These are phyloP conservation scores for Aleiodes alternator DNA, from an alignment of 2,888 invertebrate genomes.

Conservation along the genomic window DNA sequence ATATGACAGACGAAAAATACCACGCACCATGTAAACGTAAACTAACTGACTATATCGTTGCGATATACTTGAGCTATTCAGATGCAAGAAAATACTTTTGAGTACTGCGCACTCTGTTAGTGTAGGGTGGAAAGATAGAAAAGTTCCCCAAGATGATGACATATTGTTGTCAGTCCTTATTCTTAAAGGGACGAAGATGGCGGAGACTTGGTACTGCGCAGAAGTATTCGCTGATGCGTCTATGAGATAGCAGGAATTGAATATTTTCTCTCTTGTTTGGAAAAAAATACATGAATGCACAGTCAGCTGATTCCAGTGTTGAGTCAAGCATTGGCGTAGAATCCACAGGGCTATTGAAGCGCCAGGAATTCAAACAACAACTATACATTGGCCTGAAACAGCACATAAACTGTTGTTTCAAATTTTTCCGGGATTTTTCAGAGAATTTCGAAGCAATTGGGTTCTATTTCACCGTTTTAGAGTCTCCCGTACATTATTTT, in stretches of 20 bases:
- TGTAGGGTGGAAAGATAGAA: too few relatives aligned
- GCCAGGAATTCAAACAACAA: too few relatives aligned
- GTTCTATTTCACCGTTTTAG: too few relatives aligned
- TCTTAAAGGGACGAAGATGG: constrained; percentile 48
- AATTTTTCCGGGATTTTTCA: too few relatives aligned
- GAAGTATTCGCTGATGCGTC: constrained; percentile 30
- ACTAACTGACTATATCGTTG: constrained; percentile 34
- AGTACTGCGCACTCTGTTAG: too few relatives aligned
- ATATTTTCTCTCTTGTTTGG: too few relatives aligned
- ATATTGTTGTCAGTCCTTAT: background rate
- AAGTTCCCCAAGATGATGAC: too few relatives aligned
- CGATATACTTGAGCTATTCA: background rate
- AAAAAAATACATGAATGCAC: constrained; percentile 38
- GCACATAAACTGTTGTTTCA: too few relatives aligned
- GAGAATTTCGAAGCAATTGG: too few relatives aligned
- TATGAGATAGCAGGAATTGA: too few relatives aligned
- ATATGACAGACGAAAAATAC: constrained; percentile 49
- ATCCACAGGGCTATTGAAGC: constrained; percentile 31
- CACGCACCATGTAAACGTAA: constrained; percentile 52
- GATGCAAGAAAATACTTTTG: background rate
- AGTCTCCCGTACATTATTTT: too few relatives aligned
- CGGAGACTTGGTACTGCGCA: constrained; percentile 53
- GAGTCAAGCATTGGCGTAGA: constrained; percentile 53
- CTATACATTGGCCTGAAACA: too few relatives aligned
- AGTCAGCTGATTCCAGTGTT: constrained; percentile 65